Evolutionary conservation across 2,113 vertebrate species (phyloP).

Genomic region (Actenoides hombroni): DNA sequence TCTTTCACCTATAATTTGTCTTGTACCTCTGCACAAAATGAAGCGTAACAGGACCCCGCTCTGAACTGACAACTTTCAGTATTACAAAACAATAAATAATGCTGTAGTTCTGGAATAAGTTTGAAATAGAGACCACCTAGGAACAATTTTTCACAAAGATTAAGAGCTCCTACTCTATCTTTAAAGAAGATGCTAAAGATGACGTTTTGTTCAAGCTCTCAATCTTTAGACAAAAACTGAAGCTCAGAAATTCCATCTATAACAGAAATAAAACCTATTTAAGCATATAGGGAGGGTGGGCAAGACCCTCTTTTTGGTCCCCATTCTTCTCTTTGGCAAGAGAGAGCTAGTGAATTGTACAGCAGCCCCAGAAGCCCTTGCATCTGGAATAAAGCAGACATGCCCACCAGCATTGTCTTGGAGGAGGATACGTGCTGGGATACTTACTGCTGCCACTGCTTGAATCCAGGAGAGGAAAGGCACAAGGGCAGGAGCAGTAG

Average conservation of each 20-base stretch:
- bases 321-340: not conserved
- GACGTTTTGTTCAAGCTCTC: not conserved
- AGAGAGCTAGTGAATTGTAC: not conserved
- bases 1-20: not conserved
- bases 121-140: not conserved
- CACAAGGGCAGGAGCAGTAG: rapidly evolving
- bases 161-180: not conserved
- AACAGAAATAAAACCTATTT: not conserved
- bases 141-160: not conserved
- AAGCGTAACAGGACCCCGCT: not conserved
- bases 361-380: not conserved
- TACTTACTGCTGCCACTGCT: not conserved
- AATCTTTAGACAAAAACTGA: not conserved
- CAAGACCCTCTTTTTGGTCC: not conserved
- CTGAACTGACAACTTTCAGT: not conserved
- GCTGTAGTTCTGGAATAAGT: not conserved
- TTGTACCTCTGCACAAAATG: not conserved
- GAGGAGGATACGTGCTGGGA: not conserved
- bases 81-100: not conserved
- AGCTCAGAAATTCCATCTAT: not conserved
- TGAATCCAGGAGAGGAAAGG: not conserved
- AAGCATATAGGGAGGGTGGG: not conserved
- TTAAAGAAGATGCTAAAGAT: not conserved
- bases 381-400: not conserved
- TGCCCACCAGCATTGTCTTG: not conserved